Evolutionary conservation across 2,797 vertebrate genomes (phyloP).

Genomic region (Pteronotus mesoamericanus): DNA sequence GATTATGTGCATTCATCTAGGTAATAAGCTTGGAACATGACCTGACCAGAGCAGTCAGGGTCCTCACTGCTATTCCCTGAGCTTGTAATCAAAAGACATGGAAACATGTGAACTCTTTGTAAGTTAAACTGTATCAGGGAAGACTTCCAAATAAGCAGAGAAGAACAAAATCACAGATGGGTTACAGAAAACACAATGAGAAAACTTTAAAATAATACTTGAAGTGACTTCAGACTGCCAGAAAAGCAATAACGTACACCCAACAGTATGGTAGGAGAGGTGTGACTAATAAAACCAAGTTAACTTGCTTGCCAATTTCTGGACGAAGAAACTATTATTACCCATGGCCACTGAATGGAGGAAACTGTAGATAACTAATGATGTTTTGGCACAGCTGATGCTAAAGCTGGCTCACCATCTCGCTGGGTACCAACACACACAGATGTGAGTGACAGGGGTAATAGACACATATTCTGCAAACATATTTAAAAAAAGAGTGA

Average conservation of each 20-base stretch:
- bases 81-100: background rate
- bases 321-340: background rate
- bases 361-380: rapidly evolving
- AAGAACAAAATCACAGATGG: background rate
- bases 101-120: background rate
- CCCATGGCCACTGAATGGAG: background rate
- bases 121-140: background rate
- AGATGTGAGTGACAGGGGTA: background rate
- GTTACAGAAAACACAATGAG: background rate
- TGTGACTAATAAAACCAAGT: background rate
- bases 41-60: background rate
- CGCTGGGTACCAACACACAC: background rate
- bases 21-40: background rate
- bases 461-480: background rate
- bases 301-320: background rate
- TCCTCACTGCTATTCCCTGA: background rate
- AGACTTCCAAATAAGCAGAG: background rate
- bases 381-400: background rate
- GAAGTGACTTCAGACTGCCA: background rate
- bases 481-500: background rate
- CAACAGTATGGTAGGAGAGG: background rate
- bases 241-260: background rate
- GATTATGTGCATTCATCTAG: background rate
- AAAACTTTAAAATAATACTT: background rate
- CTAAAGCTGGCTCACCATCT: background rate